Evolutionary conservation across 2,113 vertebrate genomes (phyloP), one percentile per base, ranked within the genome.

Genomic region (Salvator merianae): DNA sequence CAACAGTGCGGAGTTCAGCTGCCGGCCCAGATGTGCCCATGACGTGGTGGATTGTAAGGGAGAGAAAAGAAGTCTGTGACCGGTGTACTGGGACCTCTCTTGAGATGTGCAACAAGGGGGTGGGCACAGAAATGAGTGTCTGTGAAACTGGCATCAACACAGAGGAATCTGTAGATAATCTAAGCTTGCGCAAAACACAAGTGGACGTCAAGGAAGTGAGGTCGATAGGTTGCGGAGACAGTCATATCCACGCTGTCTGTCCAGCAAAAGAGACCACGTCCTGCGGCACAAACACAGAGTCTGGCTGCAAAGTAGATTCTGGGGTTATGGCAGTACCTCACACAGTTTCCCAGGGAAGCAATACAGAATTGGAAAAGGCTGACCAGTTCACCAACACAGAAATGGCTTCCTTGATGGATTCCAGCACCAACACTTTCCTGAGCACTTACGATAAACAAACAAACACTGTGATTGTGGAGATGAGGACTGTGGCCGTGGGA

Each of bases 141-240:
- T 93, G 94, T 3, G 97, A 98, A 86, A 92, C 75, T 0, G 97
- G 96, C 0, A n/a, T 97, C 74, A 98, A 98, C 94, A 98, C 98
- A 0, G 97, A 97, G 80, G 95, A 96, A 69, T 91, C n/a, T 0
- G 83, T 92, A 2, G 88, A 89, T 0, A 13, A 87, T 73, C 83
- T 71, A 0, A 90, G 85, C 0, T 91, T 95, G 36, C 36, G 81
- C 68, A 93, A 81, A 91, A 36, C 10, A 9, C 86, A 88, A 2
- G 20, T 53, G 7, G 82, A 84, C 4, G 70, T 82, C 13, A 91
- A 92, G 85, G 95, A 91, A 1, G 92, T 94, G 5, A 92, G 96
- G 62, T 97, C 98, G 0, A 89, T 98, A 0, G 98, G 97, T 76
- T 98, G 97, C 0, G 98, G 98, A 28, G 98, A 99, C 30, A 97